Percentiles rank a stretch among this genome's conserved stretches.
Evolutionary conservation across 2,113 vertebrate species (phyloP).

Genomic region (Nematolebias whitei): DNA sequence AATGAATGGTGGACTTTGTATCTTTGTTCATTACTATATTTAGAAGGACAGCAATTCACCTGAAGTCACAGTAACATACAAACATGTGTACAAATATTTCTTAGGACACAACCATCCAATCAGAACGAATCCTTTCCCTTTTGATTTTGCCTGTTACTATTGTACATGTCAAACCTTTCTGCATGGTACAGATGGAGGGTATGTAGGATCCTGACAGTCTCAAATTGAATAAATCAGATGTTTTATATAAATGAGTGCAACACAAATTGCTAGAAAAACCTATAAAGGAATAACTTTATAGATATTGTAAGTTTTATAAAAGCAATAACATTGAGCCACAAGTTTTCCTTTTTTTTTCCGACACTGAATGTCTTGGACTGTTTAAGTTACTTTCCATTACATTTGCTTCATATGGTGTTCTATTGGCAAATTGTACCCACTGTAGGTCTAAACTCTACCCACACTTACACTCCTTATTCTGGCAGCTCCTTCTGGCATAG

Average conservation of each 20-base stretch:
- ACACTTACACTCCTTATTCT: constrained; percentile 20
- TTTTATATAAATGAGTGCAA: neutral
- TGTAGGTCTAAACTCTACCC: constrained; percentile 4
- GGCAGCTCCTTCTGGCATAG: constrained; percentile 52
- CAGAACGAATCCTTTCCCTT: neutral
- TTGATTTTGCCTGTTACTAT: too few relatives aligned
- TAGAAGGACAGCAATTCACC: neutral
- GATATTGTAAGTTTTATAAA: neutral
- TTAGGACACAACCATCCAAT: neutral
- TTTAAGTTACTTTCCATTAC: constrained; percentile 39
- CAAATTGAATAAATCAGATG: neutral
- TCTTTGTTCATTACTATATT: neutral
- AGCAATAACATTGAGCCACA: neutral
- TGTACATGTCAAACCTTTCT: neutral
- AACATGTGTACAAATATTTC: neutral
- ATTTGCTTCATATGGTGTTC: constrained; percentile 33
- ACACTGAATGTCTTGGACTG: constrained; percentile 25
- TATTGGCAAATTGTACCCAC: constrained; percentile 25
- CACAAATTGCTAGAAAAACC: too few relatives aligned
- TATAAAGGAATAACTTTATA: too few relatives aligned
- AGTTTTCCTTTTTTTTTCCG: neutral
- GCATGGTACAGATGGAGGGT: neutral
- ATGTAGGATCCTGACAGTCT: neutral
- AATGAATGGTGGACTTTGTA: neutral
- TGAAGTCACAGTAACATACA: neutral